phyloP scores from a whole-genome alignment of 2,113 vertebrate genomes.

The Euleptes europaea region DNA sequence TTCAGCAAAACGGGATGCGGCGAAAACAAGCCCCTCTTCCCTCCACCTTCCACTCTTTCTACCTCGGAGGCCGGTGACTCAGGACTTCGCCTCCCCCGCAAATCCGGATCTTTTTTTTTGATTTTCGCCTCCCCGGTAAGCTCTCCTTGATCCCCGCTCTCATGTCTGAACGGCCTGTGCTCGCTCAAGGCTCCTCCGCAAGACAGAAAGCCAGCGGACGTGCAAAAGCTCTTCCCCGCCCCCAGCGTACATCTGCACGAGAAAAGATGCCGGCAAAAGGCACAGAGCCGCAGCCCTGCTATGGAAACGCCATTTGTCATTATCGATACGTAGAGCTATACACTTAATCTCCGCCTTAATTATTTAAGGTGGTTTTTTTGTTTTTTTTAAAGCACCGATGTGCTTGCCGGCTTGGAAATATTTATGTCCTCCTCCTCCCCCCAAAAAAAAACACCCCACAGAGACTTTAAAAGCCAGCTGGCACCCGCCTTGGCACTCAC shows the following conservation, averaged over 20 bases:
- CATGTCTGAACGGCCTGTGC: background rate
- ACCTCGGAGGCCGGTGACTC: background rate
- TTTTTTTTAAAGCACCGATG: background rate
- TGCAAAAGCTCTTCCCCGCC: background rate
- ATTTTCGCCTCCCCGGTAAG: background rate
- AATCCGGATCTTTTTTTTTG: background rate
- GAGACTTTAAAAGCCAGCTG: background rate
- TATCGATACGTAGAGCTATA: background rate
- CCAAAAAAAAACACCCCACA: background rate
- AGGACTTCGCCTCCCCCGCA: background rate
- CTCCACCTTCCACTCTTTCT: background rate
- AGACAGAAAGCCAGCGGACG: rapidly evolving
- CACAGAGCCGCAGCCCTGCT: background rate
- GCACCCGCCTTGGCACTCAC: background rate
- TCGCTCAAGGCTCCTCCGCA: background rate
- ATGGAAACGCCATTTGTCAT: background rate
- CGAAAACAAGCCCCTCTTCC: background rate
- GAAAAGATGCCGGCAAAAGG: slow-evolving; percentile 1
- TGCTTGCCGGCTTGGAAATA: background rate
- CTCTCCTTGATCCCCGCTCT: background rate
- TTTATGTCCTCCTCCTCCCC: background rate
- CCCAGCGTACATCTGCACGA: background rate
- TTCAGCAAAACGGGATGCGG: background rate
- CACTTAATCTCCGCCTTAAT: slow-evolving; percentile 3
- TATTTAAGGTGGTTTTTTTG: background rate